Conservation (phyloP, 2,888 invertebrate genomes). For the Gari tellinella region DNA sequence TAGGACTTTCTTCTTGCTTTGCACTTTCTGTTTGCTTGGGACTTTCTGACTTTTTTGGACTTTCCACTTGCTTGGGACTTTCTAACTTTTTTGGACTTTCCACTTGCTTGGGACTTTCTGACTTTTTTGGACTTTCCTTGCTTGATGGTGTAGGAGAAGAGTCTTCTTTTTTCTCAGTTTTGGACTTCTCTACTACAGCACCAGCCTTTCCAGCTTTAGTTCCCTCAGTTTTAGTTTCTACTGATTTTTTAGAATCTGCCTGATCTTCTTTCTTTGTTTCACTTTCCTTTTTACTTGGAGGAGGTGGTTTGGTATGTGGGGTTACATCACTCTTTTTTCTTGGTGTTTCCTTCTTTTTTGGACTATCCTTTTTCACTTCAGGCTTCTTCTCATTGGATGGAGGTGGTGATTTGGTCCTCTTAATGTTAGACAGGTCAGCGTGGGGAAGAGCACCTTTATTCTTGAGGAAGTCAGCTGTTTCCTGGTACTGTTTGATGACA, state of each 20-base stretch:
- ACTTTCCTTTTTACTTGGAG: not conserved
- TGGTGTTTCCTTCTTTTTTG: constrained; percentile 7
- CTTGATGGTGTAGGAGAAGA: constrained; percentile 18
- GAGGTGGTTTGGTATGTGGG: too few species aligned
- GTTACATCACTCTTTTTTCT: not conserved
- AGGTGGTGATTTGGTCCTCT: constrained; percentile 26
- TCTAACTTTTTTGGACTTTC: not conserved
- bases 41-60: constrained; percentile 11
- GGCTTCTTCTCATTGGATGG: constrained; percentile 7
- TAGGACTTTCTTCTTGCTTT: constrained; percentile 2
- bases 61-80: not conserved
- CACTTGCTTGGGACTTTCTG: too few species aligned
- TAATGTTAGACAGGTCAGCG: constrained; percentile 58
- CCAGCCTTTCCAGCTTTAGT: too few species aligned
- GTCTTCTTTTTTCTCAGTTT: constrained; percentile 20
- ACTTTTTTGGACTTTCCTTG: constrained; percentile 1
- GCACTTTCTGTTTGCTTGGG: constrained; percentile 31
- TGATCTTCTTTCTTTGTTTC: constrained; percentile 19
- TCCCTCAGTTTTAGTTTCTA: constrained; percentile 15
- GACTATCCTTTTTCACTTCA: constrained; percentile 2
- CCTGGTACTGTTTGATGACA: constrained; percentile 92
- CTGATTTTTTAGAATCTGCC: constrained; percentile 25
- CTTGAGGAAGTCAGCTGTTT: constrained; percentile 96
- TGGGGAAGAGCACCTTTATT: constrained; percentile 89
- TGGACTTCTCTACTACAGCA: constrained; percentile 7